Evolutionary conservation across 1,140 invertebrate genomes (phyloP).

Genomic region (Pogonomyrmex californicus): DNA sequence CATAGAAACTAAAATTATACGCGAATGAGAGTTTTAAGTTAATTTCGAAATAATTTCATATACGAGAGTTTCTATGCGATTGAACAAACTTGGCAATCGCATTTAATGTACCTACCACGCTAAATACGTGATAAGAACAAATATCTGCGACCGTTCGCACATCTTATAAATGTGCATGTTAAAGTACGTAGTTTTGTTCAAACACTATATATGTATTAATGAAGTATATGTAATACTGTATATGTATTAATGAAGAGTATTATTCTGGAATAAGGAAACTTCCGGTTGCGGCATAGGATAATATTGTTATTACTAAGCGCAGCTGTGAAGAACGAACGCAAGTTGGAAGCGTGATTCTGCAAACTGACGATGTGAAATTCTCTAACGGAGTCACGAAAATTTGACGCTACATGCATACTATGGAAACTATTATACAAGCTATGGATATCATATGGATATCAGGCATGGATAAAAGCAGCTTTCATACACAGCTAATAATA

Average conservation of each 20-base stretch:
- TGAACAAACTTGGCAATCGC: background rate
- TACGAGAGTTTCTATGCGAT: background rate
- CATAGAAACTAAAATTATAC: background rate
- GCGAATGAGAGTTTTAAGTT: background rate
- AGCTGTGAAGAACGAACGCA: slow-evolving; percentile 52
- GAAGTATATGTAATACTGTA: background rate
- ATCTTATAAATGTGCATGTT: background rate
- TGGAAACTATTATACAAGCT: slow-evolving; percentile 5
- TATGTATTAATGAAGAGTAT: slow-evolving; percentile 27
- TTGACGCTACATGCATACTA: slow-evolving; percentile 17
- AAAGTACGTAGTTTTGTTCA: slow-evolving; percentile 12
- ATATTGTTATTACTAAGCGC: slow-evolving; percentile 49
- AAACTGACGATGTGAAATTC: slow-evolving; percentile 53
- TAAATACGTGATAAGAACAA: background rate
- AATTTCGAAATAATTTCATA: background rate
- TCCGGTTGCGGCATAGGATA: background rate
- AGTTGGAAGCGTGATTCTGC: slow-evolving; percentile 46
- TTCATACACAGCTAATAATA: slow-evolving; percentile 4
- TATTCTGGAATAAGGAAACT: slow-evolving; percentile 53
- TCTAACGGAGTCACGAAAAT: slow-evolving; percentile 29
- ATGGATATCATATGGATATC: slow-evolving; percentile 10
- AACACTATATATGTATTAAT: slow-evolving; percentile 10
- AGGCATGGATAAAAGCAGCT: slow-evolving; percentile 15
- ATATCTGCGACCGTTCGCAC: slow-evolving; percentile 22
- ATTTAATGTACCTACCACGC: background rate